Evolutionary conservation across 1,140 invertebrate species (phyloP), one percentile per base, ranked within the genome.

Genomic region (Lepidotrigona ventralis): DNA sequence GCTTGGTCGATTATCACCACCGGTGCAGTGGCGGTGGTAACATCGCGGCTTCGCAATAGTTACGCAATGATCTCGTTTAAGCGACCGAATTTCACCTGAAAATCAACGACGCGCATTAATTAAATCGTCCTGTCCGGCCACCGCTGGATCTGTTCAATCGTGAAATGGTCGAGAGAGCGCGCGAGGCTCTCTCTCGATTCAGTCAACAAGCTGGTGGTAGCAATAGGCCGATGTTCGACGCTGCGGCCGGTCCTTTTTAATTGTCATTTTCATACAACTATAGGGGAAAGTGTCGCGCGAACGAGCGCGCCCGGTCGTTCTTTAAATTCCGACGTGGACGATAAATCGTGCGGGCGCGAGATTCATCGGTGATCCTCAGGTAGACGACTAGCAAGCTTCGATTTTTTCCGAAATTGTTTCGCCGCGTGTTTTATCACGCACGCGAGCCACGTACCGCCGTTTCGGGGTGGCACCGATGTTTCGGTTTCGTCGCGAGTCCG

Each of bases 391-490:
- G 3, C 26, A 5, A 0, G 76, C 19, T 29, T 8, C 54, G 74
- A 78, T 85, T 87, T 86, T 64, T 87, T 87, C 81, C 73, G 60
- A 66, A 85, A 87, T 78, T 82, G 85, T 78, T 87, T 51, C 72
- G 56, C 39, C 58, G 26, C 23, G n/a, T 23, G 83, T 87, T 81
- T 46, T 85, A 85, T 82, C 83, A 86, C 85, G 69, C 74, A 74
- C 56, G 54, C 79, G 58, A 19, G 33, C 79, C 75, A 78, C 86
- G 82, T 79, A 85, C 53, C 39, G 39, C 11, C 63, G 76, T 69
- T 56, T 64, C 39, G 68, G 8, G 14, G n/a, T 23, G 53, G 70
- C 12, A 33, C 33, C 64, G 33, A 72, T 56, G 66, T 70, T 46
- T 76, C 63, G 64, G 81, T 83, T 69, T 23, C 64, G 71, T 53